These are phyloP conservation scores for Anguilla rostrata DNA, from an alignment of 2,113 vertebrate species.

Conservation along the genomic window DNA sequence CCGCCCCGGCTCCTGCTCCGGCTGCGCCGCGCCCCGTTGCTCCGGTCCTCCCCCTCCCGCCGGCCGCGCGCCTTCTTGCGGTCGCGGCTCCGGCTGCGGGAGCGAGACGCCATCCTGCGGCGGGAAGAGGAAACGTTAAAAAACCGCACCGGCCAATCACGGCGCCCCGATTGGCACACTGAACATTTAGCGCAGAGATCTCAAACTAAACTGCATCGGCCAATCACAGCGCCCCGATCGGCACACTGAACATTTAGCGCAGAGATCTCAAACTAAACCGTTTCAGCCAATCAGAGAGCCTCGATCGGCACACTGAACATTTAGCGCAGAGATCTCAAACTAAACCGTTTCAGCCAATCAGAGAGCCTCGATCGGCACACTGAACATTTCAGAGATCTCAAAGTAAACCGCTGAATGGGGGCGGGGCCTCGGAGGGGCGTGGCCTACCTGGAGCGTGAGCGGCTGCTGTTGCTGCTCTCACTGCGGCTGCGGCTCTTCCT, in stretches of 20 bases:
- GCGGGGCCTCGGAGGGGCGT: too few species aligned
- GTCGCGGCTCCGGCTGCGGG: constrained; percentile 77
- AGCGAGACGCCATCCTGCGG: constrained; percentile 80
- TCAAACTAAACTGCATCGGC: too few species aligned
- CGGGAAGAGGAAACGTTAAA: constrained; percentile 17
- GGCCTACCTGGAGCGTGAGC: constrained; percentile 81
- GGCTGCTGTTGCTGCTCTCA: constrained; percentile 84
- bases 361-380: too few species aligned
- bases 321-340: not conserved
- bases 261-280: not conserved
- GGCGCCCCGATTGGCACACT: not conserved
- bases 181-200: not conserved
- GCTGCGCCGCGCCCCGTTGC: constrained; percentile 63
- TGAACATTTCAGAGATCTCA: too few species aligned
- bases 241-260: not conserved
- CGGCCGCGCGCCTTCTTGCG: constrained; percentile 70
- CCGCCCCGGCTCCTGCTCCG: constrained; percentile 58
- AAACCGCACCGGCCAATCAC: not conserved
- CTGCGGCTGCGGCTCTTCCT: constrained; percentile 90
- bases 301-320: too few species aligned
- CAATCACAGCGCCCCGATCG: too few species aligned
- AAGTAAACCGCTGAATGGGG: too few species aligned
- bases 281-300: too few species aligned
- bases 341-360: too few species aligned
- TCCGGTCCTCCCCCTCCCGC: constrained; percentile 56